Evolutionary conservation across 2,888 invertebrate species (phyloP), one percentile per base, ranked within the genome.

Genomic region (Pyrrhosoma nymphula): DNA sequence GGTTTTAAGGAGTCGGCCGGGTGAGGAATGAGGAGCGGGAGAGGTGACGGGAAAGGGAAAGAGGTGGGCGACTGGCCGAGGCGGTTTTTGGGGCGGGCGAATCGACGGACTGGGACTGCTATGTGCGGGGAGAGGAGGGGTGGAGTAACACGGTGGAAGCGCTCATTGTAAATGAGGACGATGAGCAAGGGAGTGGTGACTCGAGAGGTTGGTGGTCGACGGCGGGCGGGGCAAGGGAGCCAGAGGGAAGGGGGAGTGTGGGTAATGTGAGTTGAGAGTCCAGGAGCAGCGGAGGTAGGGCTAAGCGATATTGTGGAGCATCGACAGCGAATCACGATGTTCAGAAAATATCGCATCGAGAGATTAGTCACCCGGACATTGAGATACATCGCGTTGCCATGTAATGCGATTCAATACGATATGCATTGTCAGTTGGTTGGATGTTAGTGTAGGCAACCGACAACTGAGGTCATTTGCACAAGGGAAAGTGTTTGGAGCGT

Each of bases 141-240:
- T 4, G 69, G 69, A 8, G 69, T 69, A 26, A 69, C 26, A 69
- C 69, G n/a, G n/a, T 69, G 69, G 12, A 69, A 69, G 69, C 60
- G 90, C 90, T 90, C 90, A 63, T 91, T 91, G 91, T 91, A 39
- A 91, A 91, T 91, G 91, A 91, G 90, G 90, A 90, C 60, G 90
- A 90, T 60, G 90, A 56, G 90, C 56, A 23, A 63, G 60, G 63
- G 91, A 91, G 91, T 91, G 47, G 47, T 47, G 91, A 63, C 91
- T 63, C 56, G 12, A 35, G 60, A 39, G 63, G 60, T 56, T 2
- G 30, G 60, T 60, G 30, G 18, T 4, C n/a, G 90, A 56, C 10
- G 8, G 30, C 16, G n/a, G 90, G 39, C 23, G 82, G 30, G 82
- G 82, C 26, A 82, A n/a, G n/a, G 82, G 82, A 82, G 30, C 35